Percentiles rank a stretch among this genome's conserved stretches.
phyloP scores from a whole-genome alignment of 64 coral and sea anemone genomes.

The Astreopora myriophthalma region DNA sequence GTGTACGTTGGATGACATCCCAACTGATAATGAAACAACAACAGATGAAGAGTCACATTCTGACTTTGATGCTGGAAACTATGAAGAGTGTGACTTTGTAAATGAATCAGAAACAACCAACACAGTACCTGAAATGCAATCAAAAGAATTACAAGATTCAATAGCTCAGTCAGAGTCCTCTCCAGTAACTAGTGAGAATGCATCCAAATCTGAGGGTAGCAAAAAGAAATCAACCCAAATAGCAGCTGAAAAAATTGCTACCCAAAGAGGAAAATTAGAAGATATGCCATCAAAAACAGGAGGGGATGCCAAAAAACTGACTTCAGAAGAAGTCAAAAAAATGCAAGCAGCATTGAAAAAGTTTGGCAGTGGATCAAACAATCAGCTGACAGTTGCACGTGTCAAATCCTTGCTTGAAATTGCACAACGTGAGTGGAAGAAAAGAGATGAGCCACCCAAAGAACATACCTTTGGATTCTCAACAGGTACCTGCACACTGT shows the following conservation, averaged over 20 bases:
- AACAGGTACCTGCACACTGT: neutral
- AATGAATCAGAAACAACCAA: neutral
- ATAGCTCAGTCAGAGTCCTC: neutral
- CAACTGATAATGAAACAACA: neutral
- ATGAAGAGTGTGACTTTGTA: too few species aligned
- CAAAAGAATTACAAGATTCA: neutral
- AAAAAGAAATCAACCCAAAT: conserved; percentile 9
- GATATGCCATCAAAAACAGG: neutral
- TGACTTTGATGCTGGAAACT: too few species aligned
- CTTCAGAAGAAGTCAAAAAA: neutral
- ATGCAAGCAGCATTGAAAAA: neutral
- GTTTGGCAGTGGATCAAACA: neutral
- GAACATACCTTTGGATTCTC: neutral
- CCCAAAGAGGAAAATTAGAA: neutral
- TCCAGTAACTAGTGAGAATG: neutral
- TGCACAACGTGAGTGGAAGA: conserved; percentile 6
- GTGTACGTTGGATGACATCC: neutral
- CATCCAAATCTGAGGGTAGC: neutral
- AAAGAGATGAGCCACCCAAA: conserved; percentile 11
- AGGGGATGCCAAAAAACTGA: neutral
- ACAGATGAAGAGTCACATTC: conserved; percentile 22
- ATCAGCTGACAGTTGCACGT: conserved; percentile 1
- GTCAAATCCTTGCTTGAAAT: conserved; percentile 15
- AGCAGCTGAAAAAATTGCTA: neutral
- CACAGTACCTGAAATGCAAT: neutral